Percentiles rank a stretch among this genome's conserved stretches.
These are phyloP conservation scores for Mobula birostris DNA, from an alignment of 2,113 vertebrate genomes.

Conservation along the genomic window DNA sequence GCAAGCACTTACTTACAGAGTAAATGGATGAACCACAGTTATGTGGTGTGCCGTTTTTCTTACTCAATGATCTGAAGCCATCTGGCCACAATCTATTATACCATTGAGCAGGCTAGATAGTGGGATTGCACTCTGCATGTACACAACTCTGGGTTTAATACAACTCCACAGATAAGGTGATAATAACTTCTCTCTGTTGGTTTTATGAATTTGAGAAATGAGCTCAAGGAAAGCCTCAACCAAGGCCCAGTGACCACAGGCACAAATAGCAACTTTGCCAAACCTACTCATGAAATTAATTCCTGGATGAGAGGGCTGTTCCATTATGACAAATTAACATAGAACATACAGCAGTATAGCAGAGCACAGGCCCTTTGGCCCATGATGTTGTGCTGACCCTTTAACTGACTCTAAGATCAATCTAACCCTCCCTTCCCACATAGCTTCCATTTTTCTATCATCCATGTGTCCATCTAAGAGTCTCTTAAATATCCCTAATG, in stretches of 20 bases:
- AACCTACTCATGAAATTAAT: neutral
- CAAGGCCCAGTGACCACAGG: neutral
- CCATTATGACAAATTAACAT: too few species aligned
- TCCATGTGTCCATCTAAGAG: too few species aligned
- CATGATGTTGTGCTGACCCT: too few species aligned
- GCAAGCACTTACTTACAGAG: neutral
- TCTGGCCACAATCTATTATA: neutral
- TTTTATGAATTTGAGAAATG: neutral
- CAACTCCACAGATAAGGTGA: neutral
- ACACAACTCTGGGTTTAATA: neutral
- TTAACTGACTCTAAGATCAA: too few species aligned
- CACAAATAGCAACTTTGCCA: neutral
- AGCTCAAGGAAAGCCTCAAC: neutral
- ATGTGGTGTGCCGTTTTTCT: constrained; percentile 22
- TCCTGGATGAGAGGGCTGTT: too few species aligned
- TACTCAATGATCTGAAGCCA: neutral
- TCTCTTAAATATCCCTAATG: too few species aligned
- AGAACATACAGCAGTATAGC: too few species aligned
- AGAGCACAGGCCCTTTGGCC: too few species aligned
- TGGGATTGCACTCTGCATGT: neutral
- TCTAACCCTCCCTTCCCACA: too few species aligned
- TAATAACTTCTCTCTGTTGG: neutral
- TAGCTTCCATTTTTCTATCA: too few species aligned
- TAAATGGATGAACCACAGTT: neutral
- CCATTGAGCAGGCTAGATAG: neutral